Evolutionary conservation across 2,888 invertebrate species (phyloP), one percentile per base, ranked within the genome.

Genomic region (Dasysyrphus tricinctus): DNA sequence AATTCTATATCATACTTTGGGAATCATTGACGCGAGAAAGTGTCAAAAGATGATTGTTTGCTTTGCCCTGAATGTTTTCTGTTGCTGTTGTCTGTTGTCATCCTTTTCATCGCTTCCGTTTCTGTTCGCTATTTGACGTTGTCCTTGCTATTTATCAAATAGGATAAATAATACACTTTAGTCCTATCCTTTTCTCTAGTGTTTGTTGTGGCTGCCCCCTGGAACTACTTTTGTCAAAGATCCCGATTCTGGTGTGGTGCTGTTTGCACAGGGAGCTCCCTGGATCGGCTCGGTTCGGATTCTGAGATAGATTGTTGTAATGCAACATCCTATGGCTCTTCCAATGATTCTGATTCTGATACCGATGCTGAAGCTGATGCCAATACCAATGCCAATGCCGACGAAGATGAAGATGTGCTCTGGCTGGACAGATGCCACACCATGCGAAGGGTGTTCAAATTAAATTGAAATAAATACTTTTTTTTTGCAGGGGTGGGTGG

Each of bases 391-490:
- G 44, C 14, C 42, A 32, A 61, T 39, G 42, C 5, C 12, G 19
- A 37, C 34, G 37, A 16, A 16, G 57, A 42, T 63, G 61, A 63
- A 63, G 63, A 63, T 63, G 63, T 63, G 7, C 29, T 42, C 56
- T 12, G n/a, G 56, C 32, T 2, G 69, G 76, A 70, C 61, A 37
- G 32, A 65, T 76, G 65, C 70, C 63, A 78, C 42, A 47, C 24
- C 37, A 32, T 12, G 14, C 29, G 37, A 19, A 57, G 19, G 75
- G 37, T 51, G 81, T 81, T 54, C 65, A 81, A 72, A 74, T 83
- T 78, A 83, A 83, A 83, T 83, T 83, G 82, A 83, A 78, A 83
- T 83, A 78, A 83, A 83, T 82, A 51, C 76, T 70, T 63, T 59
- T 49, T 49, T 61, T 24, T 24, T 24, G 24, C 3, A 2, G 24